Evolutionary conservation across 2,888 invertebrate genomes (phyloP).

Genomic region (Scaptomyza reducta): DNA sequence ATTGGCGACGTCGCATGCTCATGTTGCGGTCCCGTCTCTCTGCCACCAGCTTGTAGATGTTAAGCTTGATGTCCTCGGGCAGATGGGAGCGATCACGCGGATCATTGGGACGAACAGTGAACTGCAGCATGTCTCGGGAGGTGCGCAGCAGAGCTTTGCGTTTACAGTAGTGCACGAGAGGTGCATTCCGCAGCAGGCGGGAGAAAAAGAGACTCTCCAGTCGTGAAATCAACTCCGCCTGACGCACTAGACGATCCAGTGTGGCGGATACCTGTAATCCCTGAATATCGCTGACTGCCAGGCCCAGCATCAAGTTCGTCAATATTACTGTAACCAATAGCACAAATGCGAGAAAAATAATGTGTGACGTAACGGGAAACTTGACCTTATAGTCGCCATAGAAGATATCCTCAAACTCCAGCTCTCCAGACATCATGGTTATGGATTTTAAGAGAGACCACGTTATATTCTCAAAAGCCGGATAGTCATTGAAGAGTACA

Average conservation of each 20-base stretch:
- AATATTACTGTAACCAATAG: slow-evolving; percentile 92
- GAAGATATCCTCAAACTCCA: slow-evolving; percentile 94
- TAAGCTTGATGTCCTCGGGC: slow-evolving; percentile 90
- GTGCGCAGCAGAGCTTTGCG: slow-evolving; percentile 90
- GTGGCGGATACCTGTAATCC: slow-evolving; percentile 92
- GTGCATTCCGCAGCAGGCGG: slow-evolving; percentile 88
- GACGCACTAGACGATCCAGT: slow-evolving; percentile 91
- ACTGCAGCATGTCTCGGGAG: slow-evolving; percentile 89
- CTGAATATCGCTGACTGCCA: slow-evolving; percentile 94
- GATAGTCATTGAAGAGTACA: slow-evolving; percentile 91
- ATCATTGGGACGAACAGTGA: slow-evolving; percentile 92
- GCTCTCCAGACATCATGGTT: slow-evolving; percentile 95
- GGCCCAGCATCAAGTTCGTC: slow-evolving; percentile 92
- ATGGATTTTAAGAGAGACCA: slow-evolving; percentile 89
- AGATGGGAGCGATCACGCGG: slow-evolving; percentile 89
- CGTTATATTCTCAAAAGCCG: slow-evolving; percentile 87
- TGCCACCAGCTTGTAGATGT: slow-evolving; percentile 90
- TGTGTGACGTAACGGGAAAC: slow-evolving; percentile 90
- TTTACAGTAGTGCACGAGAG: slow-evolving; percentile 88
- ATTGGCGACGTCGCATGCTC: slow-evolving; percentile 85
- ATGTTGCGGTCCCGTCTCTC: slow-evolving; percentile 87
- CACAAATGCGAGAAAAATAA: slow-evolving; percentile 91
- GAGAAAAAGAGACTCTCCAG: slow-evolving; percentile 93
- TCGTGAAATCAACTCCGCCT: slow-evolving; percentile 92
- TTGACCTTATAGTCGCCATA: slow-evolving; percentile 87